These are phyloP conservation scores for Phalacrocorax aristotelis DNA, from an alignment of 2,113 vertebrate genomes.

Conservation along the genomic window DNA sequence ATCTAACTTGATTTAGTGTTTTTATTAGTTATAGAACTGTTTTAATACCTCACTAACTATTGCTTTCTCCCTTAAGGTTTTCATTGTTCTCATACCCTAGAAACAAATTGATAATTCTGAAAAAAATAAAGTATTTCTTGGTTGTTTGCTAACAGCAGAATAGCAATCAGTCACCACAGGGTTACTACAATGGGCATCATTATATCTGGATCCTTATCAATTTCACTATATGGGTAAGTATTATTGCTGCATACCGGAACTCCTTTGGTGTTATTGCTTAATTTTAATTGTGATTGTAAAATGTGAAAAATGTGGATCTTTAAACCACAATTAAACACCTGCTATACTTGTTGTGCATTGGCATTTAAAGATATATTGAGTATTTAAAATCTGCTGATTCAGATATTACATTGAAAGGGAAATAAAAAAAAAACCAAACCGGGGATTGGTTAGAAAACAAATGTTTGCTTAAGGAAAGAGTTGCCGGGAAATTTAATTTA, in stretches of 20 bases:
- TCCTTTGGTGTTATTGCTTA: conserved; percentile 89
- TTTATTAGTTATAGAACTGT: conserved; percentile 97
- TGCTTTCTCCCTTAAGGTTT: conserved; percentile 88
- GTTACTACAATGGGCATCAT: conserved; percentile 85
- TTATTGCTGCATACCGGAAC: conserved; percentile 84
- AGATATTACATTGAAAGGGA: conserved; percentile 71
- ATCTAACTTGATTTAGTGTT: conserved; percentile 94
- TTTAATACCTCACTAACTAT: conserved; percentile 96
- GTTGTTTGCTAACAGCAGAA: conserved; percentile 89
- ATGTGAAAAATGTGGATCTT: conserved; percentile 87
- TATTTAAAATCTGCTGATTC: conserved; percentile 87
- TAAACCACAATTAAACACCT: conserved; percentile 90
- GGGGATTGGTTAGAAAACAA: conserved; percentile 65
- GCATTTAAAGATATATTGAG: conserved; percentile 86
- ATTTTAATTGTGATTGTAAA: conserved; percentile 89
- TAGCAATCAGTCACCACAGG: conserved; percentile 92
- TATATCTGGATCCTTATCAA: conserved; percentile 89
- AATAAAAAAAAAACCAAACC: not conserved
- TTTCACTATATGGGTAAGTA: conserved; percentile 84
- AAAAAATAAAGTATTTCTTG: conserved; percentile 92
- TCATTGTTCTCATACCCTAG: conserved; percentile 87
- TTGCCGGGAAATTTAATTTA: conserved; percentile 71
- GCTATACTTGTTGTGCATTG: conserved; percentile 85
- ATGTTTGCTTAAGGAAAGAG: conserved; percentile 66
- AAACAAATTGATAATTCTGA: conserved; percentile 95